phyloP scores from a whole-genome alignment of 2,888 invertebrate genomes.

The Drosophila meridionalis region DNA sequence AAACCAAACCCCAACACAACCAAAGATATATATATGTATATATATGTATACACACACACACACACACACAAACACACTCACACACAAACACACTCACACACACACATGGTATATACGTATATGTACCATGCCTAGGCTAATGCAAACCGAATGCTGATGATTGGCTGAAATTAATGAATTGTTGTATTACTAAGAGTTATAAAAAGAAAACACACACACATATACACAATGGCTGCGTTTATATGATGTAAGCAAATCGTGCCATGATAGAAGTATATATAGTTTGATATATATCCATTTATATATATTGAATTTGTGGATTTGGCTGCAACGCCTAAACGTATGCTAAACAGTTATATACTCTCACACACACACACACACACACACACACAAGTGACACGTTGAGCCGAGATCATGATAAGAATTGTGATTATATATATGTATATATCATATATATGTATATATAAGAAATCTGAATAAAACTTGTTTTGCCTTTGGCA shows the following conservation, averaged over 20 bases:
- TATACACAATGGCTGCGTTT: not conserved
- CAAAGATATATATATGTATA: slow-evolving; percentile 27
- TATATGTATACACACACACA: slow-evolving; percentile 5
- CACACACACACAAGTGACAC: not conserved
- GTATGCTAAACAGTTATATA: slow-evolving; percentile 7
- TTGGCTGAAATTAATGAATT: slow-evolving; percentile 33
- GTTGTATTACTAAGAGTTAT: slow-evolving; percentile 36
- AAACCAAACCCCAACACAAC: slow-evolving; percentile 42
- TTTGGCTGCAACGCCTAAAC: not conserved
- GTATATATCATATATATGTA: not conserved
- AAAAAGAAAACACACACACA: slow-evolving; percentile 10
- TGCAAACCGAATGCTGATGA: slow-evolving; percentile 24
- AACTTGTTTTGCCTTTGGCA: slow-evolving; percentile 1
- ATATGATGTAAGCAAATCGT: not conserved
- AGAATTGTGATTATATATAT: slow-evolving; percentile 5
- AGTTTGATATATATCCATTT: not conserved
- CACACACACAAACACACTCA: slow-evolving; percentile 14
- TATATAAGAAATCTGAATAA: not conserved
- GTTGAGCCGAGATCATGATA: not conserved
- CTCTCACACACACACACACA: not conserved
- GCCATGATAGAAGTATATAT: not conserved
- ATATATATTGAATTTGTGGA: not conserved
- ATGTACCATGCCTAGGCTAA: slow-evolving; percentile 27
- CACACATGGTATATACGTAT: slow-evolving; percentile 16
- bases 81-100: slow-evolving; percentile 8